Base-by-base conservation (phyloP, 2,797 vertebrate species). In the Ficedula albicollis region DNA sequence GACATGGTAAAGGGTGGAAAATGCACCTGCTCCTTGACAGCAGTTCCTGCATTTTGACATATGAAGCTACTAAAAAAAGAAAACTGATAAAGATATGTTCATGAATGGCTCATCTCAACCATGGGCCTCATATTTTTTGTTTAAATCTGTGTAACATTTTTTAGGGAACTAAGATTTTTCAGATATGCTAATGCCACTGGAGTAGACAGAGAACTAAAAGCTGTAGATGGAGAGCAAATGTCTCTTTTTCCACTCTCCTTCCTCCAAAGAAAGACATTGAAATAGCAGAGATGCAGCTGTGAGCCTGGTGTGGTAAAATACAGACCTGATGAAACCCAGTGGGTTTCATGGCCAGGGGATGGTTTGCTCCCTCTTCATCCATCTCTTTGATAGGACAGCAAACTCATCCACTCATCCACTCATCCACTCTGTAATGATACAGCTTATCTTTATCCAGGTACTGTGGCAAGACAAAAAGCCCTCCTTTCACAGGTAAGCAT, bases 1-100 rank as follows among this genome's bases (percentile, higher is more conserved):
- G 55, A 36, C 21, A 11, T 9, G 23, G 21, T 84, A 62, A 41
- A 0, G 5, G 14, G 5, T 43, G 15, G 36, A 55, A 46, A 0
- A 0, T 64, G 64, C 68, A 43, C 54, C 54, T 72, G 54, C 54
- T 80, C 39, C 46, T 52, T 64, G 43, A 51, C 39, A 74, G 15
- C 27, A 76, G 26, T 26, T 86, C 43, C 20, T 81, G 34, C 56
- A 59, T 68, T 92, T 67, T 84, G 48, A 59, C 13, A 23, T 46
- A 4, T 25, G 54, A 80, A 84, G 32, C 16, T 76, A 44, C 30
- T 38, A 62, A 48, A 1, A 9, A 73, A 70, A 62, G 36, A 83
- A 60, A 72, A 60, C 17, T 48, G 41, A 22, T 36, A 67, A 60
- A 60, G 11, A 8, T 23, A 6, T 32, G 11, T 44, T 86, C 7